A percentile compares a stretch with the other conserved stretches of the same genome.
These are phyloP conservation scores for Lontra canadensis DNA, from an alignment of 2,113 vertebrate genomes.

Conservation along the genomic window DNA sequence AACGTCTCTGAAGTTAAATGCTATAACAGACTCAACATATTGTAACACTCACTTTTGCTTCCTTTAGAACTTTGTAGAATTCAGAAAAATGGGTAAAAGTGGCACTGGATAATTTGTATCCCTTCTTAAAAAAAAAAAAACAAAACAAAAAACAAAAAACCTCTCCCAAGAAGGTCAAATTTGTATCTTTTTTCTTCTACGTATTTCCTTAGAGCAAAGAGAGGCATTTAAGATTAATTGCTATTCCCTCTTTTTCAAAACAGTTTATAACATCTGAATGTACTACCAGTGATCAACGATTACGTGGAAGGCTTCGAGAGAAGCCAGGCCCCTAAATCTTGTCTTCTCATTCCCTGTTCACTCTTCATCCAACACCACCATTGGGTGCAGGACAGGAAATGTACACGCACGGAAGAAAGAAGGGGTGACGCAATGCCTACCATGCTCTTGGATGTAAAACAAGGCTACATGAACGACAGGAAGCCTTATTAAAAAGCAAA, in stretches of 20 bases:
- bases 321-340: neutral
- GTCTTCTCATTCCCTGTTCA: neutral
- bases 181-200: neutral
- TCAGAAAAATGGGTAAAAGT: neutral
- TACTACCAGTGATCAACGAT: neutral
- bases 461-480: neutral
- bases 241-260: neutral
- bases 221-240: neutral
- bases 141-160: neutral
- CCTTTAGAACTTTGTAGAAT: neutral
- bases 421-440: neutral
- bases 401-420: neutral
- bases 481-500: slow-evolving; percentile 34
- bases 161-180: slow-evolving; percentile 1
- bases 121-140: neutral
- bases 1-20: neutral
- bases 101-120: neutral
- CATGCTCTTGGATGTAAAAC: neutral
- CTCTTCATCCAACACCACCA: neutral
- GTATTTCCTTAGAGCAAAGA: neutral
- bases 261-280: neutral
- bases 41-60: neutral
- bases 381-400: neutral
- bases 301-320: neutral
- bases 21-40: neutral